These are phyloP conservation scores for Netelia inedita DNA, from an alignment of 2,888 invertebrate species.

Conservation along the genomic window DNA sequence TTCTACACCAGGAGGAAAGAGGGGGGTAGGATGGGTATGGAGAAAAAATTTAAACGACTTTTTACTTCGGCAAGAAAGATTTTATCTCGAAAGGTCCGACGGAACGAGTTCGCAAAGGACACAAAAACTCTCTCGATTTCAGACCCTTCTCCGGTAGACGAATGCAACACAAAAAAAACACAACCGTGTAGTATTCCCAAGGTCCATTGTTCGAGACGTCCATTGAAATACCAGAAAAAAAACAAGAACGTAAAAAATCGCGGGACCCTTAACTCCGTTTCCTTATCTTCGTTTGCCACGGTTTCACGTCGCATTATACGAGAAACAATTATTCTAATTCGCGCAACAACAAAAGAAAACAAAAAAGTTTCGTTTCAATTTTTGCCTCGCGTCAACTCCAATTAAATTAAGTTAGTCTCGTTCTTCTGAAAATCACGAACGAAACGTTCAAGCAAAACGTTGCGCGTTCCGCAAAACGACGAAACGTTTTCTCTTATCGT, in stretches of 20 bases:
- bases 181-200: slow-evolving; percentile 21
- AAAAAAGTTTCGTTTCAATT: no score
- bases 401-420: no score
- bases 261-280: background rate
- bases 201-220: slow-evolving; percentile 37
- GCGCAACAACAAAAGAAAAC: no score
- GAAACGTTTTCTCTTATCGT: no score
- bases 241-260: slow-evolving; percentile 22
- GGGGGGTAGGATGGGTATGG: no score
- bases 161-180: slow-evolving; percentile 10
- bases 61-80: slow-evolving; percentile 26
- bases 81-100: slow-evolving; percentile 33
- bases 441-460: no score
- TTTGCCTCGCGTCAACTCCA: no score
- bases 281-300: background rate
- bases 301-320: no score
- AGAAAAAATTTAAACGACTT: slow-evolving; percentile 16
- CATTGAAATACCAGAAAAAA: slow-evolving; percentile 4
- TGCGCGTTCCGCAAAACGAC: no score
- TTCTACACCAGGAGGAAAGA: background rate
- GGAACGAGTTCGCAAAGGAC: slow-evolving; percentile 21
- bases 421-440: no score
- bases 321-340: no score
- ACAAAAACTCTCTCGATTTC: slow-evolving; percentile 51
- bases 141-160: slow-evolving; percentile 35